These are phyloP conservation scores for Drosophila nr. medialis DNA, from an alignment of 2,888 invertebrate species.

Conservation along the genomic window DNA sequence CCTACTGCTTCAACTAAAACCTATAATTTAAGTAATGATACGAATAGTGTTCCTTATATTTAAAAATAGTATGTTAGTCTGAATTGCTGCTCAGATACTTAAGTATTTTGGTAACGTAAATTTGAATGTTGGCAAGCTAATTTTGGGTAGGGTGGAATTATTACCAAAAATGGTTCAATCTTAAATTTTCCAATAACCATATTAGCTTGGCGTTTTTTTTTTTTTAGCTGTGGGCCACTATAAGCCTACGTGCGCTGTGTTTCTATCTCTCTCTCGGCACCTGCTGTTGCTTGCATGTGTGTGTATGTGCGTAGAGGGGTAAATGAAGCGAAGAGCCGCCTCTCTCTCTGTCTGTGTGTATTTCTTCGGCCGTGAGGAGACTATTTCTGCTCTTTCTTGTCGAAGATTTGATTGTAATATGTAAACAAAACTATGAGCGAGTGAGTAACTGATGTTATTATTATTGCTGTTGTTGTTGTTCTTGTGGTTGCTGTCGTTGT, in stretches of 20 bases:
- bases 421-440: conserved; percentile 62
- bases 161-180: background rate
- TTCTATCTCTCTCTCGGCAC: conserved; percentile 28
- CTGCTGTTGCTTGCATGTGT: conserved; percentile 23
- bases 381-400: conserved; percentile 44
- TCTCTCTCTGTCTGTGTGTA: conserved; percentile 12
- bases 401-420: conserved; percentile 62
- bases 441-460: conserved; percentile 23
- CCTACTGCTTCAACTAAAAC: background rate
- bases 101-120: background rate
- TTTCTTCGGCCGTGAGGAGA: conserved; percentile 26
- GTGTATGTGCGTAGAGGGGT: conserved; percentile 2
- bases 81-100: background rate
- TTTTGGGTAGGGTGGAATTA: background rate
- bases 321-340: conserved; percentile 13
- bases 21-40: background rate
- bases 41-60: background rate
- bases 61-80: background rate
- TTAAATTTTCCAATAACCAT: background rate
- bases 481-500: conserved; percentile 25
- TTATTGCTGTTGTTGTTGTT: conserved; percentile 42
- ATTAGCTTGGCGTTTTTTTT: background rate
- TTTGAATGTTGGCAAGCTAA: background rate
- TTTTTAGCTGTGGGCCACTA: conserved; percentile 18
- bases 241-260: conserved; percentile 18